Evolutionary conservation across 2,113 vertebrate genomes (phyloP).

Genomic region (Peucedramus taeniatus): DNA sequence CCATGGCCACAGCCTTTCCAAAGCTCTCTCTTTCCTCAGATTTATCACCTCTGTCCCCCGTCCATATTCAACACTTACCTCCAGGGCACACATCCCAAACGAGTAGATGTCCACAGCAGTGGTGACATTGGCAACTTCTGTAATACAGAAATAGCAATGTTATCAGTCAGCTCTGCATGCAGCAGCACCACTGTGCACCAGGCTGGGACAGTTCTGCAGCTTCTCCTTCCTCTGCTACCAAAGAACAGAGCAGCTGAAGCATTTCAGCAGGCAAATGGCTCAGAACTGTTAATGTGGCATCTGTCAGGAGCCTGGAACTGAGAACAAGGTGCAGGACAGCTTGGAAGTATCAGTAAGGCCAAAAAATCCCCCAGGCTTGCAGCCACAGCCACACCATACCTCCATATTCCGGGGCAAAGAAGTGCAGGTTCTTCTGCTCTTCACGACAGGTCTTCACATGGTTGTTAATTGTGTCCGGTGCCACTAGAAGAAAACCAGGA

Average conservation of each 20-base stretch:
- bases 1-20: not conserved
- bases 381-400: constrained; percentile 66
- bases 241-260: not conserved
- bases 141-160: not conserved
- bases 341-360: not conserved
- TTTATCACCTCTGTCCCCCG: not conserved
- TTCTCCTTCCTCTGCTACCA: not conserved
- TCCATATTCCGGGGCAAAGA: constrained; percentile 98
- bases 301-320: not conserved
- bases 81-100: constrained; percentile 98
- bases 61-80: constrained; percentile 76
- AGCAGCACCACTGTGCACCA: not conserved
- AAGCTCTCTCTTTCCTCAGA: not conserved
- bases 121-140: constrained; percentile 91
- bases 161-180: not conserved
- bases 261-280: not conserved
- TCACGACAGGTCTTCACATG: constrained; percentile 98
- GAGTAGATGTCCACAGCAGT: constrained; percentile 99
- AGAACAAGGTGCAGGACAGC: not conserved
- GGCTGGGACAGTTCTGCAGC: not conserved
- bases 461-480: constrained; percentile 98
- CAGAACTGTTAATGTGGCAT: not conserved
- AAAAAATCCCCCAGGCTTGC: not conserved
- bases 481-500: constrained; percentile 76
- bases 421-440: constrained; percentile 98